A percentile compares a stretch with the other conserved stretches of the same genome.
These are phyloP conservation scores for Karalla daura DNA, from an alignment of 2,797 vertebrate genomes.

Conservation along the genomic window DNA sequence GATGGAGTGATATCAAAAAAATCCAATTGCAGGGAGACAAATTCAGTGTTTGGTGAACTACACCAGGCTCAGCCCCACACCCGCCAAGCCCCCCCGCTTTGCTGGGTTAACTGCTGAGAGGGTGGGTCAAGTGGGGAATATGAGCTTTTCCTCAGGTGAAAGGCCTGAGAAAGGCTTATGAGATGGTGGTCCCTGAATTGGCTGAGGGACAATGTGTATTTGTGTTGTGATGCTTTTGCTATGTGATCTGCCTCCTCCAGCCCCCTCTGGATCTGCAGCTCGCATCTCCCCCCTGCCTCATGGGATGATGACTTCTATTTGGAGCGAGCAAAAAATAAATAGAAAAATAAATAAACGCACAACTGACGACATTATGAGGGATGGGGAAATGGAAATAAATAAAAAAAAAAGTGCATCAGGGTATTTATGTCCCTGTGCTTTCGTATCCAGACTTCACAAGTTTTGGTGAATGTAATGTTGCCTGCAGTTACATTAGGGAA, in stretches of 20 bases:
- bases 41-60: conserved; percentile 54
- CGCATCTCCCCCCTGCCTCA: conserved; percentile 13
- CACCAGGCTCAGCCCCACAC: conserved; percentile 29
- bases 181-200: conserved; percentile 16
- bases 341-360: conserved; percentile 29
- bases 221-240: conserved; percentile 47
- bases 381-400: too few relatives aligned
- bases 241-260: conserved; percentile 25
- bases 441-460: conserved; percentile 5
- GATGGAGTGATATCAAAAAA: conserved; percentile 43
- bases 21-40: conserved; percentile 43
- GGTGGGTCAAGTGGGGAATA: conserved; percentile 32
- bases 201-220: conserved; percentile 38
- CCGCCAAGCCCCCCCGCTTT: conserved; percentile 14
- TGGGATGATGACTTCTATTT: conserved; percentile 14
- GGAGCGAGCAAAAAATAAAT: conserved; percentile 26
- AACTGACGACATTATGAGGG: neutral
- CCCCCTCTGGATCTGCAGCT: conserved; percentile 16
- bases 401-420: neutral
- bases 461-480: neutral
- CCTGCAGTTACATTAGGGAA: conserved; percentile 7
- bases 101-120: conserved; percentile 6
- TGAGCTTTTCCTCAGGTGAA: conserved; percentile 45
- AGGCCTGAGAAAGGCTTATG: conserved; percentile 34
- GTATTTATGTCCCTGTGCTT: neutral